Base-by-base conservation (phyloP, 1,140 invertebrate species). In the Archivesica marissinica region DNA sequence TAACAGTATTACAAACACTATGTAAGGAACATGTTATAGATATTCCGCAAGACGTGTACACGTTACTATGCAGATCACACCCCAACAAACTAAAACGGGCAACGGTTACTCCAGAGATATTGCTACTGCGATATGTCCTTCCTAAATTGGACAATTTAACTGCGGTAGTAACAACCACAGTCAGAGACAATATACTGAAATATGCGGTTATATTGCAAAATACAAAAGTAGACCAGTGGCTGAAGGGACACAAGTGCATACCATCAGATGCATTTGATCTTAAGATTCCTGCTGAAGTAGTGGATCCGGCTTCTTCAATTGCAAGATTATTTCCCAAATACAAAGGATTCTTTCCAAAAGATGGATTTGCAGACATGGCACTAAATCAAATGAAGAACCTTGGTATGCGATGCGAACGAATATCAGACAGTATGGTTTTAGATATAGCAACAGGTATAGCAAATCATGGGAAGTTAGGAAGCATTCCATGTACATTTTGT, bases 341-440 rank as follows among this genome's bases (percentile, higher is more conserved):
- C n/a, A 38, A 78, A 56, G 56, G 39, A 1, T 41, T 13, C 15
- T 59, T 64, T 78, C 75, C 75, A 39, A 15, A 41, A 23, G 15
- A n/a, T 25, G 28, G 2, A 23, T 78, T 78, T 78, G 33, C 6
- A 33, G 52, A 56, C 25, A 13, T 25, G n/a, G 28, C 17, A 25
- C 2, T 2, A 7, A 56, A 20, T 52, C 4, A 3, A 41, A 61
- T 78, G n/a, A 64, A 9, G 23, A 2, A 41, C 28, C 35, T 78
- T 0, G 75, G 75, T 0, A 61, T 78, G 75, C 41, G 28, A 56
- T 39, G 7, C 25, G 25, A 61, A 0, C 20, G 2, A 13, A 13
- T 78, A 15, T n/a, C 30, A n/a, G 75, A 78, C 13, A 39, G 44
- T 1, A 11, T 41, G 11, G n/a, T 78, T 13, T 13, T 78, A 2